A percentile compares a stretch with the other conserved stretches of the same genome.
phyloP scores from a whole-genome alignment of 2,888 invertebrate species.

The Lymantria monacha region DNA sequence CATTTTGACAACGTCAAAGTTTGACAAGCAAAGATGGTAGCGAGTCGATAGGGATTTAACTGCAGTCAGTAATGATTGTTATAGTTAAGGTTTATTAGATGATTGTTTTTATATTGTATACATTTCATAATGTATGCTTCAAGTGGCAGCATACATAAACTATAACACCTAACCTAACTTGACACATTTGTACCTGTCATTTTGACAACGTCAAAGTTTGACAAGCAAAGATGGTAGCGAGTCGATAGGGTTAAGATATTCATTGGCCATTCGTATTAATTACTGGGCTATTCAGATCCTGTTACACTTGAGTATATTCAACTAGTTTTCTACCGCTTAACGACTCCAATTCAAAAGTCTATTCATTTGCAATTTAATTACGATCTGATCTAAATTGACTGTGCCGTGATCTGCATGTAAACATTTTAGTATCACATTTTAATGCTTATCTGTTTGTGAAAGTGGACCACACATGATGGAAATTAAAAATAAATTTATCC shows the following conservation, averaged over 20 bases:
- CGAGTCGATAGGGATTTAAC: neutral
- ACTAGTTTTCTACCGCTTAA: constrained; percentile 1
- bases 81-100: too few relatives aligned
- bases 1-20: neutral
- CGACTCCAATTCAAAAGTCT: neutral
- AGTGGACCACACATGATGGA: constrained; percentile 11
- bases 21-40: neutral
- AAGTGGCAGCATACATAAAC: too few relatives aligned
- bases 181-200: too few relatives aligned
- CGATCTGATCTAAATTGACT: constrained; percentile 2
- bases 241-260: constrained; percentile 1
- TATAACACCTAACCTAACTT: too few relatives aligned
- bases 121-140: too few relatives aligned
- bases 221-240: neutral
- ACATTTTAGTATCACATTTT: constrained; percentile 10
- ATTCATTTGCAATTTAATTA: constrained; percentile 14
- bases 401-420: constrained; percentile 1
- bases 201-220: neutral
- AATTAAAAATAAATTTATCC: neutral
- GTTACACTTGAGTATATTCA: constrained; percentile 3
- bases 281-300: constrained; percentile 1
- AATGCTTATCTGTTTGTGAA: neutral
- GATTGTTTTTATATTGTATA: too few relatives aligned
- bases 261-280: constrained; percentile 1
- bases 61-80: too few relatives aligned